Conservation (phyloP, 1,140 invertebrate species). For the Drosophila lacteicornis region DNA sequence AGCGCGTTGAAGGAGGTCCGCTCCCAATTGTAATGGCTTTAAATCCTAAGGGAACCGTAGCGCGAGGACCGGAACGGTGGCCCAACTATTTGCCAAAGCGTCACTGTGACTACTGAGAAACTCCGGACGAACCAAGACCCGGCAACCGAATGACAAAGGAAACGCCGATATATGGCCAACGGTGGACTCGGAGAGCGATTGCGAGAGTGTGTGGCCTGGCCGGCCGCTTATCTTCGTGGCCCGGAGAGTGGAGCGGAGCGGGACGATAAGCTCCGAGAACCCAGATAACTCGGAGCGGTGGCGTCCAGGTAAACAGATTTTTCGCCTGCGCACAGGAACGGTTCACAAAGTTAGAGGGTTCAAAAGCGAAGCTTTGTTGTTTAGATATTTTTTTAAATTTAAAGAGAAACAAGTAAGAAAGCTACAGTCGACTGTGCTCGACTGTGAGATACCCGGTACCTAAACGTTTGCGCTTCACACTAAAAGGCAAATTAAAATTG, state of each 20-base stretch:
- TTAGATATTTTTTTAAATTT: background rate
- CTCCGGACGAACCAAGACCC: conserved; percentile 10
- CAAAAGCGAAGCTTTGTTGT: background rate
- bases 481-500: too few relatives aligned
- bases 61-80: conserved; percentile 2
- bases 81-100: conserved; percentile 32
- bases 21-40: background rate
- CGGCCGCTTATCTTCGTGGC: conserved; percentile 30
- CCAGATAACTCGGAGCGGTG: conserved; percentile 57
- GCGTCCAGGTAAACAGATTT: conserved; percentile 65
- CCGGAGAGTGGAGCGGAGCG: conserved; percentile 19
- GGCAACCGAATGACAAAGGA: conserved; percentile 29
- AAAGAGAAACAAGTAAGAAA: background rate
- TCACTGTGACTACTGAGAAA: conserved; percentile 20
- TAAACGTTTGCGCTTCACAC: too few relatives aligned
- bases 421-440: too few relatives aligned
- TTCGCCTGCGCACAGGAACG: conserved; percentile 41
- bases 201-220: conserved; percentile 4
- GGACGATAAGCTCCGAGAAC: conserved; percentile 60
- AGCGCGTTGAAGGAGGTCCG: background rate
- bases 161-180: conserved; percentile 15
- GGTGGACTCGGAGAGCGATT: conserved; percentile 7
- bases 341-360: conserved; percentile 1
- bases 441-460: too few relatives aligned
- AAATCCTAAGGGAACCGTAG: background rate